Evolutionary conservation across 1,140 invertebrate genomes (phyloP), one percentile per base, ranked within the genome.

Genomic region (Diabrotica undecimpunctata): DNA sequence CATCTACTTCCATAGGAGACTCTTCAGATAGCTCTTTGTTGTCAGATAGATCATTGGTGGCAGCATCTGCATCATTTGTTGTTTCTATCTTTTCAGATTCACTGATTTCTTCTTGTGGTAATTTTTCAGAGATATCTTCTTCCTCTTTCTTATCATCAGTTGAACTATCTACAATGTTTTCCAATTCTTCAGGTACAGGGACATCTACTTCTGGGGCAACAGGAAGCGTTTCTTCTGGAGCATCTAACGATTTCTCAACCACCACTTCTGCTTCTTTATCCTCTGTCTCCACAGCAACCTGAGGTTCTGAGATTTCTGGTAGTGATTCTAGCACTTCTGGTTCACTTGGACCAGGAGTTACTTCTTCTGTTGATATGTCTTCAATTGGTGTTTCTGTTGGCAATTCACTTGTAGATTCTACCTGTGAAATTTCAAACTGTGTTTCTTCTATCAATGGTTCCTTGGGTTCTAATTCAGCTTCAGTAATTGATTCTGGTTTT

Each of bases 11-110:
- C 61, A 65, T 66, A 35, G n/a, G 66, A 8, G 52, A 54, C 0
- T 69, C 57, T 38, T 64, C 65, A 65, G 66, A 39, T 52, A 54
- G 67, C 36, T 75, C 69, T 38, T 66, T 50, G 8, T 80, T 78
- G n/a, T 82, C 79, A 4, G 80, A 80, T 0, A 79, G 79, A 0
- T 79, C 56, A 58, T 67, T 74, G 52, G 74, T 74, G 14, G 60
- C 60, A 54, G 67, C 63, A 11, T 36, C 57, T 58, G 39, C 8
- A 41, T 8, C 11, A 11, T 67, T 25, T 4, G 35, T 51, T 7
- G 54, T 13, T 59, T 58, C 57, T 46, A 62, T 54, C 6, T 13
- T 35, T 53, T 37, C 62, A 46, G 11, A 25, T 61, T 39, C 25
- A 46, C 46, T 58, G 0, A 59, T n/a, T 8, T 50, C 9, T 10